These are phyloP conservation scores for Colostygia pectinataria DNA, from an alignment of 2,888 invertebrate species.

Conservation along the genomic window DNA sequence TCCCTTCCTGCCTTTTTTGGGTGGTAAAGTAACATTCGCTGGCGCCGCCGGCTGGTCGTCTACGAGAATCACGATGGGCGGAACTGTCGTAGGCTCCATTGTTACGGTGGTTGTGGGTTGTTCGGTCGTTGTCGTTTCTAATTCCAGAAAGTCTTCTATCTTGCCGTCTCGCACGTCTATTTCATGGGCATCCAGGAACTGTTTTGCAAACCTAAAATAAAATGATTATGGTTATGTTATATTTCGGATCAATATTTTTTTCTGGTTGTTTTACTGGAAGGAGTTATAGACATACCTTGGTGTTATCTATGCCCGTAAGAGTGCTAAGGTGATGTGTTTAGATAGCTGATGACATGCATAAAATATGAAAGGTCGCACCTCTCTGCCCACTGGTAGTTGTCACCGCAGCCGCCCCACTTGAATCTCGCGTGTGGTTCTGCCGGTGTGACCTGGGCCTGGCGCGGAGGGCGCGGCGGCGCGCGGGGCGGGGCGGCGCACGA, in stretches of 20 bases:
- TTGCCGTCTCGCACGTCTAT: slow-evolving; percentile 75
- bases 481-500: slow-evolving; percentile 89
- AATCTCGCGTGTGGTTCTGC: slow-evolving; percentile 88
- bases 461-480: slow-evolving; percentile 82
- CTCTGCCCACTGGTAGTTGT: slow-evolving; percentile 89
- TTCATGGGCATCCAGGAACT: slow-evolving; percentile 87
- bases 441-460: slow-evolving; percentile 84
- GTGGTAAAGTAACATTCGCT: slow-evolving; percentile 57
- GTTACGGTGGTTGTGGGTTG: slow-evolving; percentile 54
- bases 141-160: slow-evolving; percentile 61
- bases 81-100: slow-evolving; percentile 55
- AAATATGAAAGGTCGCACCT: slow-evolving; percentile 47
- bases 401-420: slow-evolving; percentile 95
- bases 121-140: slow-evolving; percentile 63
- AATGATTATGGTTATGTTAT: background rate
- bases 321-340: no score
- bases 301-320: no score
- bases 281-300: no score
- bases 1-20: slow-evolving; percentile 59
- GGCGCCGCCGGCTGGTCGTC: slow-evolving; percentile 75
- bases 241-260: no score
- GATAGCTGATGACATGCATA: no score
- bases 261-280: no score
- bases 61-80: slow-evolving; percentile 72
- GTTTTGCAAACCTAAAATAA: slow-evolving; percentile 84